Percentiles rank a stretch among this genome's conserved stretches.
These are phyloP conservation scores for Periophthalmodon schlosseri DNA, from an alignment of 2,113 vertebrate species.

Conservation along the genomic window DNA sequence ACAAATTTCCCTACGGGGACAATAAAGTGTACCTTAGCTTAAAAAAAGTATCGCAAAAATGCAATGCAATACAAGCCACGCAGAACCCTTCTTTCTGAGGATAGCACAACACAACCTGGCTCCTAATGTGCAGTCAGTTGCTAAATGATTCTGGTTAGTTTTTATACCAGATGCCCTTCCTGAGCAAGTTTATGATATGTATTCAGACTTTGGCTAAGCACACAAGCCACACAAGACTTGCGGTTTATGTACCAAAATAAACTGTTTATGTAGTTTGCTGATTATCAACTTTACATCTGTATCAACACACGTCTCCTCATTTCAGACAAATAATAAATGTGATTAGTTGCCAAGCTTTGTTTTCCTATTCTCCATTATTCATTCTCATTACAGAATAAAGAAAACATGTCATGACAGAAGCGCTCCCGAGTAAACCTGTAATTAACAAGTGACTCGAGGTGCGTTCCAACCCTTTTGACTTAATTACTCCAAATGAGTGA, in stretches of 20 bases:
- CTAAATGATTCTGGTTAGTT: too few relatives aligned
- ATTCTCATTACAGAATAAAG: conserved; percentile 17
- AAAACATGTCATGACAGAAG: conserved; percentile 48
- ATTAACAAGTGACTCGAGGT: conserved; percentile 36
- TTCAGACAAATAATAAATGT: not conserved
- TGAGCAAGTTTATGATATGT: not conserved
- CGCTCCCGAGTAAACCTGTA: conserved; percentile 32
- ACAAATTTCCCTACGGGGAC: too few relatives aligned
- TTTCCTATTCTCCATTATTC: conserved; percentile 20
- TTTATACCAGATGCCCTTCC: not conserved
- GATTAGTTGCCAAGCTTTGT: conserved; percentile 25
- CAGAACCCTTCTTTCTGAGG: too few relatives aligned
- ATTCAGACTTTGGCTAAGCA: not conserved
- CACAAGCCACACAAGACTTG: too few relatives aligned
- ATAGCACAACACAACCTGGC: too few relatives aligned
- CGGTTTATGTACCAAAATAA: not conserved
- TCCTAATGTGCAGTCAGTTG: too few relatives aligned
- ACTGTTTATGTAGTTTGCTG: not conserved
- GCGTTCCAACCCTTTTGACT: conserved; percentile 15
- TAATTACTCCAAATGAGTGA: conserved; percentile 21
- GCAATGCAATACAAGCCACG: too few relatives aligned
- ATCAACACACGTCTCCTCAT: not conserved
- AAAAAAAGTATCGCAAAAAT: too few relatives aligned
- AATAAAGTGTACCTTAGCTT: too few relatives aligned
- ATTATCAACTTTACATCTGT: not conserved